Evolutionary conservation across 1,140 invertebrate genomes (phyloP), one percentile per base, ranked within the genome.

Genomic region (Orius insidiosus): DNA sequence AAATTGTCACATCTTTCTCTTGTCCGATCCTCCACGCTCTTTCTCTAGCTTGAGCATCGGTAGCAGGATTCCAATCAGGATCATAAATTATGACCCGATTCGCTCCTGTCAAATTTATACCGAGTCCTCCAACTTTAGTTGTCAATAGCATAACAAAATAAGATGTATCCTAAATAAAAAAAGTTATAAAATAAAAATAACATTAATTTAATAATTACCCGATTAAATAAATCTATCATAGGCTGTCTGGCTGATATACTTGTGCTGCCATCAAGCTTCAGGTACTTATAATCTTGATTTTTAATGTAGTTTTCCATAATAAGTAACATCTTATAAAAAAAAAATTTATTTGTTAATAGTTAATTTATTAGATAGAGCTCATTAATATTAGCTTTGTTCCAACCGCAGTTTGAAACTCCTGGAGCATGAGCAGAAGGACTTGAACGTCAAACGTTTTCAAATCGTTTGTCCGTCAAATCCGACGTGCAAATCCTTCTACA

Each of bases 81-180:
- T 46, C 45, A 30, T 38, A 36, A 15, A 7, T 4, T 10, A 46
- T 37, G 3, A 46, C 45, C 8, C 3, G 3, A 30, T 46, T 16
- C 4, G 45, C 45, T 5, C 5, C 35, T 9, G 45, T 46, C 7
- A 46, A 8, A 37, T 46, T 46, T 2, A 46, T 31, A 2, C 45
- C 45, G 9, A 30, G 6, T 2, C 45, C 45, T 8, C 45, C 45
- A 47, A 97, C 93, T 59, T 82, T 72, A 4, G 93, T 98, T 9
- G 93, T 97, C 47, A 96, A 66, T 31, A 98, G 61, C 63, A 98
- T 98, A 3, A 95, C 68, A 59, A 93, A 88, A 58, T 85, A 80
- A 10, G 72, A 72, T 8, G 68, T 50, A 67, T 88, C 76, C 64
- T 75, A 37, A 43, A 46, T 30, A 46, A 15, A 36, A 36, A 32